Conservation (phyloP, 2,888 invertebrate species). For the Ligdia adustata region DNA sequence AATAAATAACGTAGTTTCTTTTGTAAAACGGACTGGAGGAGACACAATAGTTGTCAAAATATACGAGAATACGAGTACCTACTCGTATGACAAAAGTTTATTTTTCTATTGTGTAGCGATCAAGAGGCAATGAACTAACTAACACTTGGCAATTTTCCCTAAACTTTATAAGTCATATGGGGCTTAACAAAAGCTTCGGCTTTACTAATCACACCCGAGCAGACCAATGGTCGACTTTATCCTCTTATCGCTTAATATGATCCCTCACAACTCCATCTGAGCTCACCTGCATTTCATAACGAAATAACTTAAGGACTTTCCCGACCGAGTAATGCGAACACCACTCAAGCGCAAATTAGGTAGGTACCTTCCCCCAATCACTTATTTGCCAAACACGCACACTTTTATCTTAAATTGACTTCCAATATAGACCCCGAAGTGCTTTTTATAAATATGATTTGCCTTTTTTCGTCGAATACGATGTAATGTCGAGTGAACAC, state of each 20-base stretch:
- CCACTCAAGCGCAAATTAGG: constrained; percentile 37
- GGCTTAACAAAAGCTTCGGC: constrained; percentile 31
- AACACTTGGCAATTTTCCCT: no score
- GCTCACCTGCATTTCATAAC: constrained; percentile 24
- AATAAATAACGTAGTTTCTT: no score
- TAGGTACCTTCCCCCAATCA: constrained; percentile 26
- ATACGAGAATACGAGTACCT: no score
- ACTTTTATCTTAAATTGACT: constrained; percentile 58
- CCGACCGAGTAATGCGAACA: constrained; percentile 15
- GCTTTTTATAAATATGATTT: constrained; percentile 61
- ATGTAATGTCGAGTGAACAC: constrained; percentile 57
- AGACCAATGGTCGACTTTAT: constrained; percentile 45
- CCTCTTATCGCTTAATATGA: constrained; percentile 65
- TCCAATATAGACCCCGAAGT: constrained; percentile 52
- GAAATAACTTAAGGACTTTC: constrained; percentile 24
- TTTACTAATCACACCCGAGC: constrained; percentile 54
- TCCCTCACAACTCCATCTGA: constrained; percentile 37
- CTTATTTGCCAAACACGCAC: constrained; percentile 48
- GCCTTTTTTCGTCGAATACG: constrained; percentile 59
- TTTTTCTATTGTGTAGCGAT: no score
- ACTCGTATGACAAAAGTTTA: no score
- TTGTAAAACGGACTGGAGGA: no score
- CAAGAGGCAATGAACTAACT: no score
- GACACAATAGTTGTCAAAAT: no score
- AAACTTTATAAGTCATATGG: no score